phyloP scores from a whole-genome alignment of 1,140 invertebrate genomes.

The Caerostris extrusa region DNA sequence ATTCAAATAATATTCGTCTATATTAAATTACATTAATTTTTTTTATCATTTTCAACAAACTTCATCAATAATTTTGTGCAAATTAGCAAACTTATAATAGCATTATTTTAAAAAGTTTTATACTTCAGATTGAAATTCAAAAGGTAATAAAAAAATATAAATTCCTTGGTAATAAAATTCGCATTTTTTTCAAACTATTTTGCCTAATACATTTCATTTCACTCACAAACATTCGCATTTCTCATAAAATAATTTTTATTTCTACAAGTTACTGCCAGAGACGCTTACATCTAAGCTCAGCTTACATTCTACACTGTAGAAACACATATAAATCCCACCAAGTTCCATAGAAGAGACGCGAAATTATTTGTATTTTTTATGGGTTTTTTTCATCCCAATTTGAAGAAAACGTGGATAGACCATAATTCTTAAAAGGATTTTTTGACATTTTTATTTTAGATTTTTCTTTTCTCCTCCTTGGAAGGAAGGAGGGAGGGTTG shows the following conservation, averaged over 20 bases:
- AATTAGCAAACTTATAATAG: too few species aligned
- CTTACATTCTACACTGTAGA: background rate
- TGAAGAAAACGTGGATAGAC: background rate
- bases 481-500: background rate
- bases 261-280: background rate
- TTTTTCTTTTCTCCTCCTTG: background rate
- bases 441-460: background rate
- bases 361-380: background rate
- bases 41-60: too few species aligned
- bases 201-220: background rate
- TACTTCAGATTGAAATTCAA: too few species aligned
- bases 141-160: too few species aligned
- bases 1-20: too few species aligned
- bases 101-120: too few species aligned
- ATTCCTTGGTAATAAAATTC: too few species aligned
- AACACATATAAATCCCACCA: background rate
- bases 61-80: too few species aligned
- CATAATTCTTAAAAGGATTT: conserved; percentile 5
- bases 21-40: too few species aligned
- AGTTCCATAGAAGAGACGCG: background rate
- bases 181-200: too few species aligned
- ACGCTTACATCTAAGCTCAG: background rate
- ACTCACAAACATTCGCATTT: background rate
- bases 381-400: background rate
- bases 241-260: background rate